Percentiles rank a stretch among this genome's conserved stretches.
These are phyloP conservation scores for Pogonomyrmex californicus DNA, from an alignment of 1,140 invertebrate genomes.

Conservation along the genomic window DNA sequence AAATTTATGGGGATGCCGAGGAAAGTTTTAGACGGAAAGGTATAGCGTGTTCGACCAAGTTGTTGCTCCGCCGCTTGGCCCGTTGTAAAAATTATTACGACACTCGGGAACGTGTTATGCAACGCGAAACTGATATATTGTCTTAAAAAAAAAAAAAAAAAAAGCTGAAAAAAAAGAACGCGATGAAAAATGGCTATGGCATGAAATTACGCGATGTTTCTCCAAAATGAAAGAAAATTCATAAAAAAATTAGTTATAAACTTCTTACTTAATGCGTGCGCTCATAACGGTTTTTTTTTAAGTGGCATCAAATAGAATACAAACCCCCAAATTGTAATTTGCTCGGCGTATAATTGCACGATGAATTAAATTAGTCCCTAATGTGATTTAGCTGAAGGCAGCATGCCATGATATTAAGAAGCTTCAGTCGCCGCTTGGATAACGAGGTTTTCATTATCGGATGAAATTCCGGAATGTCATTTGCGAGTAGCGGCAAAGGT, in stretches of 20 bases:
- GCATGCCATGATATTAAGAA: constrained; percentile 55
- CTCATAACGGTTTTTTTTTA: neutral
- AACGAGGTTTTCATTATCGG: constrained; percentile 55
- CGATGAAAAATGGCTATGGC: neutral
- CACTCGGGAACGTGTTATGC: constrained; percentile 8
- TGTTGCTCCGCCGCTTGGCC: neutral
- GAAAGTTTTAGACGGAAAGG: constrained; percentile 53
- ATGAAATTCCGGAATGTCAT: constrained; percentile 61
- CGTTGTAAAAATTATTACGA: constrained; percentile 58
- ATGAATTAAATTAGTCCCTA: constrained; percentile 50
- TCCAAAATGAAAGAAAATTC: neutral
- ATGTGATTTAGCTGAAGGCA: constrained; percentile 44
- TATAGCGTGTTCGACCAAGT: constrained; percentile 17
- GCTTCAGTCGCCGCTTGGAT: constrained; percentile 34
- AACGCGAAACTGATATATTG: constrained; percentile 9
- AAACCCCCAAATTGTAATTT: neutral
- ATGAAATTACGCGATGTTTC: neutral
- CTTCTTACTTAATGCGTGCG: neutral
- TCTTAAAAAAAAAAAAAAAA: neutral
- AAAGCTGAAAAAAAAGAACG: neutral
- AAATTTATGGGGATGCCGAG: constrained; percentile 50
- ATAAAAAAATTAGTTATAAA: neutral
- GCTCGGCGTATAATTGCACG: constrained; percentile 15
- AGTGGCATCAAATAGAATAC: neutral
- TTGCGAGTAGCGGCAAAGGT: constrained; percentile 35